Evolutionary conservation across 2,113 vertebrate species (phyloP), one percentile per base, ranked within the genome.

Genomic region (Periophthalmus modestus): DNA sequence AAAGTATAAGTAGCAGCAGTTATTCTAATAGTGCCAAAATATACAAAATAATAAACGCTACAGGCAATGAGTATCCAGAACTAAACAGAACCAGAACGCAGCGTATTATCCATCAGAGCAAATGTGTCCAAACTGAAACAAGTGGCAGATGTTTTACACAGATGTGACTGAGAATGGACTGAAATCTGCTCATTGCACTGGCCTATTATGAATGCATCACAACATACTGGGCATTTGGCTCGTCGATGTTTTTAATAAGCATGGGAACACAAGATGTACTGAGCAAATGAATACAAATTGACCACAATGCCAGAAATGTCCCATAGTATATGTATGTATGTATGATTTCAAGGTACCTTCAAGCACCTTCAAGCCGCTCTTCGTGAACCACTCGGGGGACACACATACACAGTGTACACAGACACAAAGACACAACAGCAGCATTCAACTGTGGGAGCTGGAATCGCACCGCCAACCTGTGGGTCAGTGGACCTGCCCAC

Each of bases 81-180:
- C 68, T 50, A 78, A 69, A 85, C 63, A 54, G 58, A 65, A 59
- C 59, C 82, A 81, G 73, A 66, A 14, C 52, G 19, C 59, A 3
- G 59, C 2, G 57, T 79, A 69, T 62, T 28, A 52, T 62, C 18
- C 3, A 67, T 4, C 16, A 21, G 4, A 0, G 9, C 69, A 39
- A 12, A 54, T 65, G 68, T 80, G 73, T 48, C 36, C 65, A 52
- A 75, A 18, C 23, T 19, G 58, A 48, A 7, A 39, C 48, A 52
- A 47, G 34, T 14, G 71, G 71, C 81, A 74, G 79, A 68, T 84
- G 87, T 82, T 82, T n/a, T 19, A 19, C 63, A 24, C 80, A 74
- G 78, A 75, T 86, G 82, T 75, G 62, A 18, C 36, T 10, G 58
- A 48, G 48, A 21, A 12, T 2, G 15, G 33, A 14, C 1, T 7